Evolutionary conservation across 2,113 vertebrate species (phyloP).

Genomic region (Chamaea fasciata): DNA sequence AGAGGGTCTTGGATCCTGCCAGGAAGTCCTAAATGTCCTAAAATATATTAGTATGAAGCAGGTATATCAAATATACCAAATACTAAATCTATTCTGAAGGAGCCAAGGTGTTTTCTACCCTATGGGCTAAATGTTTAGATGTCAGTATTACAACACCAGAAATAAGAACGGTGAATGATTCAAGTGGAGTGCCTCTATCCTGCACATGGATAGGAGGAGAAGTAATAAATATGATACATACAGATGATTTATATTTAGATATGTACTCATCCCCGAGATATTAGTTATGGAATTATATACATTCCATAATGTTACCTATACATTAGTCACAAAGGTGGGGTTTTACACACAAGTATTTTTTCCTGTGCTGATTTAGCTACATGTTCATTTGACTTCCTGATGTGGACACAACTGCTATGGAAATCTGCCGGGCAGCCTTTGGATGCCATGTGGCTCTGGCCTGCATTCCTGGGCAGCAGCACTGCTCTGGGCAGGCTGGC

Average conservation of each 20-base stretch:
- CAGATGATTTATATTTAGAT: neutral
- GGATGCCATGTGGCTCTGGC: neutral
- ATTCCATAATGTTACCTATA: neutral
- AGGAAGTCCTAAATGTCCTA: neutral
- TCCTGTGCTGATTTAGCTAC: neutral
- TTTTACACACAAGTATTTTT: neutral
- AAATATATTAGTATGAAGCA: neutral
- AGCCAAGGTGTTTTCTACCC: neutral
- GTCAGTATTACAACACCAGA: neutral
- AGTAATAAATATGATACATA: neutral
- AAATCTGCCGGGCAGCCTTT: neutral
- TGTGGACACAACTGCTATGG: rapidly evolving
- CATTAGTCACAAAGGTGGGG: neutral
- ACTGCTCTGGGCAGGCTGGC: neutral
- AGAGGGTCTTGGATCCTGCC: neutral
- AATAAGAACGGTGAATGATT: neutral
- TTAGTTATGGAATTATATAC: neutral
- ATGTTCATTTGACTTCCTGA: neutral
- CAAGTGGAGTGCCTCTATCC: neutral
- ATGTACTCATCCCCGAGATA: rapidly evolving
- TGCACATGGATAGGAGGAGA: neutral
- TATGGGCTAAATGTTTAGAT: neutral
- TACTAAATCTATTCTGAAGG: neutral
- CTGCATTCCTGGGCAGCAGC: neutral
- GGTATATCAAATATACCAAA: neutral